Evolutionary conservation across 2,888 invertebrate genomes (phyloP), one percentile per base, ranked within the genome.

Genomic region (Acleris holmiana): DNA sequence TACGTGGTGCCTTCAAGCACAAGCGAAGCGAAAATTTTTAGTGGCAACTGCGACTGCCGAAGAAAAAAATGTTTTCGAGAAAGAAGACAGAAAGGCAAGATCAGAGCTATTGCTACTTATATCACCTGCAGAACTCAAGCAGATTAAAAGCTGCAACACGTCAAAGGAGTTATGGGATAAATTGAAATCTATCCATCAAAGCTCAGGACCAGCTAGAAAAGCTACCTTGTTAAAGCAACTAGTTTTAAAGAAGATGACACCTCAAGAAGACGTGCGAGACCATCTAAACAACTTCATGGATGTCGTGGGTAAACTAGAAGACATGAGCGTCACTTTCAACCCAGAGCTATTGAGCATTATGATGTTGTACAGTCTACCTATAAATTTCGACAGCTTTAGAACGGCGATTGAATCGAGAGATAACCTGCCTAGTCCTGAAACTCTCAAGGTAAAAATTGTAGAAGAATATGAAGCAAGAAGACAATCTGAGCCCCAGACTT

Each of bases 201-300:
- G 83, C n/a, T 74, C 73, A 49, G 84, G 83, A 4, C 83, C 84
- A 0, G 83, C 84, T 1, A 67, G 80, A 44, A 86, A 86, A 64
- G 48, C 48, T 8, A 19, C 19, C 7, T 13, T 48, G 85, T 64
- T 88, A 15, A 87, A 88, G 56, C 71, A 76, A 44, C 67, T 86
- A 4, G 75, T 76, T 3, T 60, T 83, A 5, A 76, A 75, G 8
- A 75, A 75, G 40, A 83, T 86, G 82, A 47, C 59, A 17, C 76
- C 29, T 10, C 17, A 82, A 18, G 74, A 70, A 1, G 79, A 83
- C 59, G 72, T 84, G 2, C 70, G 78, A 17, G 75, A 77, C 13
- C 83, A 84, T 67, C 53, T 84, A 4, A 71, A 71, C 40, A 72
- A 71, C 17, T 82, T 85, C 62, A 80, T 84, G 60, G 80, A 82